These are phyloP conservation scores for Tinea trinotella DNA, from an alignment of 2,888 invertebrate genomes.

Conservation along the genomic window DNA sequence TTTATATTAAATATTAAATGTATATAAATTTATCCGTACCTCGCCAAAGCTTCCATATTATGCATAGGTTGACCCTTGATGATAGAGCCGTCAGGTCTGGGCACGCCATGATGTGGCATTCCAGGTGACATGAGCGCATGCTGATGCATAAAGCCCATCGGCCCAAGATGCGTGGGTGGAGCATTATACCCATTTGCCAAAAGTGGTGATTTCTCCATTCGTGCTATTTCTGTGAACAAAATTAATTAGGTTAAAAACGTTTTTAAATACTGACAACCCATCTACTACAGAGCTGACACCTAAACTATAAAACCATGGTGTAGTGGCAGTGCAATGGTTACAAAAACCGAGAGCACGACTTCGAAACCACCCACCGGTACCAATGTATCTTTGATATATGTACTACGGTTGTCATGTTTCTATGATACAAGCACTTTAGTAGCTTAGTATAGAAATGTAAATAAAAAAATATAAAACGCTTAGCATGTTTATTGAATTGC, in stretches of 20 bases:
- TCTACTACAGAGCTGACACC: too few relatives aligned
- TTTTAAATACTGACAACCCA: not conserved
- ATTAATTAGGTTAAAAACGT: not conserved
- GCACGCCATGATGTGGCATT: slow-evolving; percentile 85
- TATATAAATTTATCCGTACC: slow-evolving; percentile 65
- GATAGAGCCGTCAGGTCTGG: slow-evolving; percentile 85
- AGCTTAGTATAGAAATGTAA: too few relatives aligned
- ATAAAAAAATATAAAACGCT: too few relatives aligned
- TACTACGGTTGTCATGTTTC: too few relatives aligned
- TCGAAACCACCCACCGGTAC: too few relatives aligned
- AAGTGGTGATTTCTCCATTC: slow-evolving; percentile 92
- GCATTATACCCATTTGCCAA: slow-evolving; percentile 96
- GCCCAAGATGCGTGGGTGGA: slow-evolving; percentile 91
- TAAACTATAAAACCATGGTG: too few relatives aligned
- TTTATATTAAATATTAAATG: too few relatives aligned
- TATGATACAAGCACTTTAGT: too few relatives aligned
- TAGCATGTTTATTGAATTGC: too few relatives aligned
- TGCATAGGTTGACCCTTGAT: slow-evolving; percentile 89
- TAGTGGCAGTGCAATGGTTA: too few relatives aligned
- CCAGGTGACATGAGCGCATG: slow-evolving; percentile 93
- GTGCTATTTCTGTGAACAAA: slow-evolving; percentile 80
- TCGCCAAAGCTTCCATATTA: slow-evolving; percentile 91
- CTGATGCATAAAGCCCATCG: slow-evolving; percentile 96
- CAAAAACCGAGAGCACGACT: too few relatives aligned
- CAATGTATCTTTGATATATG: too few relatives aligned